Percentiles rank a stretch among this genome's conserved stretches.
Evolutionary conservation across 2,113 vertebrate species (phyloP).

Genomic region (Pomatostomus ruficeps): DNA sequence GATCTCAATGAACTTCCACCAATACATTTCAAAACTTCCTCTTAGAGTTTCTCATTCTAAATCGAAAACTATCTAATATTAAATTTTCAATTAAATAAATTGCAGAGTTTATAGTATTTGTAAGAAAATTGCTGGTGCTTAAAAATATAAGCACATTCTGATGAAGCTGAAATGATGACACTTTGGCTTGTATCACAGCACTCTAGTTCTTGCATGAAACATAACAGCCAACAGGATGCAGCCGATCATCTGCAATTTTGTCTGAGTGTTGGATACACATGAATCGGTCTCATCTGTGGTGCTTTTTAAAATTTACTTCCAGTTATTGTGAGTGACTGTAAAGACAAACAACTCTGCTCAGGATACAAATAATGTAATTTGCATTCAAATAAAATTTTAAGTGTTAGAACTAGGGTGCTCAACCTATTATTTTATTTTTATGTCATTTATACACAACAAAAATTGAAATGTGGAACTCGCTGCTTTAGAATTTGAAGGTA

Average conservation of each 20-base stretch:
- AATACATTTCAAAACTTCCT: neutral
- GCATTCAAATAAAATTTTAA: constrained; percentile 20
- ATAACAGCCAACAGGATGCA: neutral
- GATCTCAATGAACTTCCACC: neutral
- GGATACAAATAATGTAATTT: constrained; percentile 37
- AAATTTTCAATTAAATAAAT: constrained; percentile 29
- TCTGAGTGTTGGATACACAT: neutral
- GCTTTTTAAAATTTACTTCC: neutral
- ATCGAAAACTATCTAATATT: neutral
- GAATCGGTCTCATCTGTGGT: neutral
- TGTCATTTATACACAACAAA: neutral
- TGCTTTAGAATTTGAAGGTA: neutral
- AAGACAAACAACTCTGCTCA: neutral
- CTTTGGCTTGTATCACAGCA: neutral
- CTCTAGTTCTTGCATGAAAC: neutral
- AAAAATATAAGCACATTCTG: neutral
- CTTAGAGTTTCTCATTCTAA: neutral
- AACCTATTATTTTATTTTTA: neutral
- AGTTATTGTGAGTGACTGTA: neutral
- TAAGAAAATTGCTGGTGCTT: neutral
- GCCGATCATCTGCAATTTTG: neutral
- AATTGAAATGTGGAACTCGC: neutral
- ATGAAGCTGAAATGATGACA: constrained; percentile 6
- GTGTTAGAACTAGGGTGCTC: neutral
- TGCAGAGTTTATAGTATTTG: neutral